phyloP scores from a whole-genome alignment of 1,140 invertebrate genomes.

The Panagrolaimus sp. region DNA sequence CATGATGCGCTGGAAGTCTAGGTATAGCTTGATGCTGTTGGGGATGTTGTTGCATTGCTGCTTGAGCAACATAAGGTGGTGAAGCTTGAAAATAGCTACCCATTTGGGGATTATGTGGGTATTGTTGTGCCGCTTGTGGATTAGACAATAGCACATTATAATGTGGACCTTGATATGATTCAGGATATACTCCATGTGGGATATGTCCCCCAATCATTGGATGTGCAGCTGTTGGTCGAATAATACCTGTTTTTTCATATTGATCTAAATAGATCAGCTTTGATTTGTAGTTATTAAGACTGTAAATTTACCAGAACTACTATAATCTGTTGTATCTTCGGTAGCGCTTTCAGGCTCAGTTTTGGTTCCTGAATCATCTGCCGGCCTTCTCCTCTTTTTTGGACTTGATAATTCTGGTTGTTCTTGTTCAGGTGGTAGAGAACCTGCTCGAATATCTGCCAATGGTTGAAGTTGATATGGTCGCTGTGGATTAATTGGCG shows the following conservation, averaged over 20 bases:
- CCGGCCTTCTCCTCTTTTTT: constrained; percentile 22
- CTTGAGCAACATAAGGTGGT: too few relatives aligned
- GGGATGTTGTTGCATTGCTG: too few relatives aligned
- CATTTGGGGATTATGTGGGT: too few relatives aligned
- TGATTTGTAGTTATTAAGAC: neutral
- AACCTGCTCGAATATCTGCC: constrained; percentile 43
- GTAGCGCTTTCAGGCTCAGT: constrained; percentile 42
- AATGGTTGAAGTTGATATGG: constrained; percentile 43
- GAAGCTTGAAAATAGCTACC: too few relatives aligned
- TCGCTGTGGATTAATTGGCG: constrained; percentile 18
- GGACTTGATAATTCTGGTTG: constrained; percentile 13
- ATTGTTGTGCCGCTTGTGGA: constrained; percentile 21
- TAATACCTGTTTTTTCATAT: constrained; percentile 28
- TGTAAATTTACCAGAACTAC: constrained; percentile 24
- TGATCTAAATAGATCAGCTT: constrained; percentile 14
- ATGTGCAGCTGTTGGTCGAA: constrained; percentile 1
- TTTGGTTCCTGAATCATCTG: constrained; percentile 32
- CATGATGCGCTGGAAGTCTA: constrained; percentile 2
- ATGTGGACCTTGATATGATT: constrained; percentile 15
- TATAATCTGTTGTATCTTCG: constrained; percentile 49
- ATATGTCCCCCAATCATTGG: constrained; percentile 6
- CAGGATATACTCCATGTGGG: neutral
- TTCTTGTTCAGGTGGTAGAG: constrained; percentile 34
- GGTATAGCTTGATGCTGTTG: neutral
- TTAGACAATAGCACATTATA: constrained; percentile 40